phyloP scores from a whole-genome alignment of 2,797 vertebrate species.

The Hydrolagus colliei region DNA sequence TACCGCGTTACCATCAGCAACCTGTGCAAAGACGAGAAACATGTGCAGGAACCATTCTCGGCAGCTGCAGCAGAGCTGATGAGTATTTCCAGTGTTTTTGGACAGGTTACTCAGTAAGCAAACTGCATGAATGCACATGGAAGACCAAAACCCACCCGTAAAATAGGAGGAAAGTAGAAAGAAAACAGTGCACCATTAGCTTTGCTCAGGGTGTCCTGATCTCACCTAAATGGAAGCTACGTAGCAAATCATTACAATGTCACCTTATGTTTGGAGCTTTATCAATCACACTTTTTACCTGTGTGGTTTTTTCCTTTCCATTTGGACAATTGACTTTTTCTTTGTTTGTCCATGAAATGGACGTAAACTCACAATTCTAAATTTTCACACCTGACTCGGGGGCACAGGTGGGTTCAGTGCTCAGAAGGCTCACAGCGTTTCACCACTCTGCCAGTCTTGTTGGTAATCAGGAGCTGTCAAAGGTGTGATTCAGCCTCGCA shows the following conservation, averaged over 20 bases:
- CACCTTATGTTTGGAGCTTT: constrained; percentile 10
- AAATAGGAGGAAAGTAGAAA: not conserved
- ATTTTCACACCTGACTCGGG: too few species aligned
- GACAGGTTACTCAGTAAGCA: too few species aligned
- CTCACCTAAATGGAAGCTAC: not conserved
- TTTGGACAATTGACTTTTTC: not conserved
- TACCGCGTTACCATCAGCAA: not conserved
- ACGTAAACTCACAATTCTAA: not conserved
- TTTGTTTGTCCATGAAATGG: not conserved
- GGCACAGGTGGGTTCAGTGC: not conserved
- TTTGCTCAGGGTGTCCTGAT: not conserved
- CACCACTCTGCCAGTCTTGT: not conserved
- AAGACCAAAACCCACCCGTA: not conserved
- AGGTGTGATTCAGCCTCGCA: not conserved
- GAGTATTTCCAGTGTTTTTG: not conserved
- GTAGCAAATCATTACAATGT: not conserved
- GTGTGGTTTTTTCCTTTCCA: not conserved
- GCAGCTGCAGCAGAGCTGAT: not conserved
- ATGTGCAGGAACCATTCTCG: not conserved
- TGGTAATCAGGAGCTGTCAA: not conserved
- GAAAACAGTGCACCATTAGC: not conserved
- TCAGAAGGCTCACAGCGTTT: not conserved
- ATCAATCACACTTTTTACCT: constrained; percentile 18
- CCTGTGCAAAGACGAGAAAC: not conserved
- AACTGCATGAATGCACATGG: too few species aligned